These are phyloP conservation scores for Paratrypauchen microcephalus DNA, from an alignment of 2,797 vertebrate genomes.

Conservation along the genomic window DNA sequence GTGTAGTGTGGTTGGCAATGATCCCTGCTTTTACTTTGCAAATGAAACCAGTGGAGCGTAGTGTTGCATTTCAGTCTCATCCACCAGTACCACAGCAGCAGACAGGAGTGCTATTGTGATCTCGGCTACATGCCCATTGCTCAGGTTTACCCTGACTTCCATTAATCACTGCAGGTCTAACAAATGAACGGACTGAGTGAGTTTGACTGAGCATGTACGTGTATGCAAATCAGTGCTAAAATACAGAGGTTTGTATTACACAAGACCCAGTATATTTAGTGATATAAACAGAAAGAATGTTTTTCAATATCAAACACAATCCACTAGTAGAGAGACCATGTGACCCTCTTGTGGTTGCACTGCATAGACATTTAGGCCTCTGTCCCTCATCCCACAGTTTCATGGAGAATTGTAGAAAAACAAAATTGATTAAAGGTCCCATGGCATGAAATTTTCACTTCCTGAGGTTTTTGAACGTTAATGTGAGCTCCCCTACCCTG, in stretches of 20 bases:
- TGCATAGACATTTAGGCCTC: too few species aligned
- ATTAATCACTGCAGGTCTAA: constrained; percentile 17
- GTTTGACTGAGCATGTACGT: constrained; percentile 7
- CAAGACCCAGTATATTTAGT: background rate
- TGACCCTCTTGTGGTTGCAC: too few species aligned
- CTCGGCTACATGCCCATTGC: background rate
- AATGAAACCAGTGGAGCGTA: constrained; percentile 21
- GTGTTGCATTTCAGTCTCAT: constrained; percentile 6
- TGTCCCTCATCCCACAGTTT: too few species aligned
- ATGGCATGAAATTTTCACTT: too few species aligned
- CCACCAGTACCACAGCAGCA: background rate
- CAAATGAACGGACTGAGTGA: constrained; percentile 3
- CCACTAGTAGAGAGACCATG: too few species aligned
- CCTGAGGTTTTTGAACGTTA: too few species aligned
- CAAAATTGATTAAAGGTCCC: too few species aligned
- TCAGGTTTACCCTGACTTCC: constrained; percentile 13
- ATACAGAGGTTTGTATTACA: background rate
- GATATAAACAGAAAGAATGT: background rate
- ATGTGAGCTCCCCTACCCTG: too few species aligned
- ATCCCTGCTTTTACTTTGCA: constrained; percentile 32
- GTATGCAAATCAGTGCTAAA: constrained; percentile 5
- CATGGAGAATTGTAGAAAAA: too few species aligned
- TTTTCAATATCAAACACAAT: background rate
- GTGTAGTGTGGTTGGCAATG: constrained; percentile 18
- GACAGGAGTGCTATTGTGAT: background rate